Evolutionary conservation across 2,797 vertebrate species (phyloP), one percentile per base, ranked within the genome.

Genomic region (Hydrocynus forskahlii): DNA sequence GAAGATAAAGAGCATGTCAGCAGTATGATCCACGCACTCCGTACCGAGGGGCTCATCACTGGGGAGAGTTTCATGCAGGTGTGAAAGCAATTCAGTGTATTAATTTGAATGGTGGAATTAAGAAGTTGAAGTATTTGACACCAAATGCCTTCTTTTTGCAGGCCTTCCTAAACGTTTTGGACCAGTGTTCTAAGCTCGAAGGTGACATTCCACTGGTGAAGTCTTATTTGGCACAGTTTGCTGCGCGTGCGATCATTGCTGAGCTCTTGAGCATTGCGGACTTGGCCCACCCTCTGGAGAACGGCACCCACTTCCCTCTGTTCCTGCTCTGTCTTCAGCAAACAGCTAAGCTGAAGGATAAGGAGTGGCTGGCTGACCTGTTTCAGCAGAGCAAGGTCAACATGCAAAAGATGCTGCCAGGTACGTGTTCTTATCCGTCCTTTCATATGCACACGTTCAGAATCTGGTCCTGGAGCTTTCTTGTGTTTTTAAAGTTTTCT

Each of bases 401-500:
- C 88, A 99, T 99, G 97, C 97, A 98, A 94, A 99, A 97, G 92
- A 99, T 99, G 97, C 93, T 99, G 80, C 97, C 98, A 93, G 97
- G 98, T 99, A 93, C n/a, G 4, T 3, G n/a, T 55, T 1, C 7
- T 25, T 8, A 16, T 48, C 21, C 50, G 7, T 43, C 1, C 17
- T 2, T 40, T 10, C 25, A 40, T 19, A 57, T 0, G 5, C 43
- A 6, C 9, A 43, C 16, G n/a, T 57, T n/a, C 7, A 2, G 54
- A 19, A n/a, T n/a, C 16, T 57, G 54, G 54, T 19, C 29, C 29
- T 19, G 48, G 9, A 7, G 9, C 48, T 50, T 10, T 2, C 1
- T 12, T 50, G 40, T 43, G 40, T n/a, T n/a, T n/a, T n/a, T n/a
- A n/a, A n/a, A n/a, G 48, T 12, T 50, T 14, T 13, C 12, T 1